Evolutionary conservation across 1,140 invertebrate genomes (phyloP).

Genomic region (Anagrus nilaparvatae): DNA sequence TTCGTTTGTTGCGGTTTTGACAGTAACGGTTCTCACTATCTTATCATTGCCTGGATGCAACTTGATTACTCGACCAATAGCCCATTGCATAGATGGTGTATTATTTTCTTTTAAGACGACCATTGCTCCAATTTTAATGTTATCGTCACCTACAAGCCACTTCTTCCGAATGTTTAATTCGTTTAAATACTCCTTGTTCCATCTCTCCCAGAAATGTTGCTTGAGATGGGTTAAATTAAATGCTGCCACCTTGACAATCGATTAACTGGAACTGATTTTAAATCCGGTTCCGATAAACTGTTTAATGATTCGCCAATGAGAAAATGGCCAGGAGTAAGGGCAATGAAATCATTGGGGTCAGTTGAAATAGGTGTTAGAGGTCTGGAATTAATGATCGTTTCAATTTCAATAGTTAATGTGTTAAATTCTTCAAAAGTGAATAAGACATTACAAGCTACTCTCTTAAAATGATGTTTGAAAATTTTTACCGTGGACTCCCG

Average conservation of each 20-base stretch:
- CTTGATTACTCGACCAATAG: conserved; percentile 4
- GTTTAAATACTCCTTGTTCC: conserved; percentile 7
- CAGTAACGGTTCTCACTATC: conserved; percentile 10
- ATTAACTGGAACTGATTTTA: neutral
- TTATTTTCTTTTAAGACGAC: conserved; percentile 1
- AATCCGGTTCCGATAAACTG: conserved; percentile 1
- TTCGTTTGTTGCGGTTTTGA: conserved; percentile 14
- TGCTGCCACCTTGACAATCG: conserved; percentile 2
- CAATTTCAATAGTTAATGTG: conserved; percentile 1
- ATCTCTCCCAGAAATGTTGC: conserved; percentile 4
- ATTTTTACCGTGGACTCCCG: conserved; percentile 1
- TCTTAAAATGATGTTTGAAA: conserved; percentile 1
- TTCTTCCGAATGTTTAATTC: conserved; percentile 1
- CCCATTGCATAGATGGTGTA: conserved; percentile 22
- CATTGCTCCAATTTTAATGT: neutral
- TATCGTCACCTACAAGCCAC: too few relatives aligned
- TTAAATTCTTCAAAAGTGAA: conserved; percentile 8
- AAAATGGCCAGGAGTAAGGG: neutral
- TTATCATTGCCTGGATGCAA: conserved; percentile 15
- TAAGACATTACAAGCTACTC: neutral
- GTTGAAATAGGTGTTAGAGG: conserved; percentile 1
- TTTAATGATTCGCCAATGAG: conserved; percentile 1
- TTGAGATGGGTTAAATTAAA: neutral
- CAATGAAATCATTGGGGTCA: conserved; percentile 1
- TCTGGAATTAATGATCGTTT: conserved; percentile 2